Percentiles rank a stretch among this genome's conserved stretches.
Evolutionary conservation across 2,797 vertebrate species (phyloP).

Genomic region (Schizopygopsis malacanthus): DNA sequence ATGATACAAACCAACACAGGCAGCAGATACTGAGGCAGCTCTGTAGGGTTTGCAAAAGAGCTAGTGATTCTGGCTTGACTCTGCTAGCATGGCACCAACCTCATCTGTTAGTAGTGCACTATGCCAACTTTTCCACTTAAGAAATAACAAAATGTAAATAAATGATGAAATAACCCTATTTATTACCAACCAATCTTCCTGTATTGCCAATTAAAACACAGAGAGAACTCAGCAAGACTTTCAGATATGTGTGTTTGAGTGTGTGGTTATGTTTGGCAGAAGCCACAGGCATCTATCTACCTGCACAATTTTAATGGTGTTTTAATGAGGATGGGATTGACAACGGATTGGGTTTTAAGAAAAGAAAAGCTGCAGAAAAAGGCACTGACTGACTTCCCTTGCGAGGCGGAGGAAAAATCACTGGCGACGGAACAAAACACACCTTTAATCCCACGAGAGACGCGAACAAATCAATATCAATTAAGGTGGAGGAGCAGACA

Average conservation of each 20-base stretch:
- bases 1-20: no score
- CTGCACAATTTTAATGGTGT: slow-evolving; percentile 49
- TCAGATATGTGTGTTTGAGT: slow-evolving; percentile 9
- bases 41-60: background rate
- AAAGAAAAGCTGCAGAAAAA: slow-evolving; percentile 38
- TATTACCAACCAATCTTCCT: slow-evolving; percentile 22
- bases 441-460: slow-evolving; percentile 73
- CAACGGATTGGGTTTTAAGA: slow-evolving; percentile 24
- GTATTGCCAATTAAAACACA: slow-evolving; percentile 45
- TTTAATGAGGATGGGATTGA: slow-evolving; percentile 52
- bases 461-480: slow-evolving; percentile 81
- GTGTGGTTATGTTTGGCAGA: slow-evolving; percentile 34
- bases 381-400: slow-evolving; percentile 41
- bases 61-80: background rate
- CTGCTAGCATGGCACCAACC: background rate
- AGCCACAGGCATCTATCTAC: slow-evolving; percentile 46
- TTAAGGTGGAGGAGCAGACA: slow-evolving; percentile 74
- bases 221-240: slow-evolving; percentile 13
- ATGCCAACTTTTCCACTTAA: slow-evolving; percentile 29
- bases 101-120: background rate
- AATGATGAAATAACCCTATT: slow-evolving; percentile 8
- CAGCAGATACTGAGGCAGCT: background rate
- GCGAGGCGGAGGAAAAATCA: slow-evolving; percentile 30
- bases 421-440: slow-evolving; percentile 70
- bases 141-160: background rate